A percentile compares a stretch with the other conserved stretches of the same genome.
phyloP scores from a whole-genome alignment of 2,888 invertebrate species.

The Plagodis dolabraria region DNA sequence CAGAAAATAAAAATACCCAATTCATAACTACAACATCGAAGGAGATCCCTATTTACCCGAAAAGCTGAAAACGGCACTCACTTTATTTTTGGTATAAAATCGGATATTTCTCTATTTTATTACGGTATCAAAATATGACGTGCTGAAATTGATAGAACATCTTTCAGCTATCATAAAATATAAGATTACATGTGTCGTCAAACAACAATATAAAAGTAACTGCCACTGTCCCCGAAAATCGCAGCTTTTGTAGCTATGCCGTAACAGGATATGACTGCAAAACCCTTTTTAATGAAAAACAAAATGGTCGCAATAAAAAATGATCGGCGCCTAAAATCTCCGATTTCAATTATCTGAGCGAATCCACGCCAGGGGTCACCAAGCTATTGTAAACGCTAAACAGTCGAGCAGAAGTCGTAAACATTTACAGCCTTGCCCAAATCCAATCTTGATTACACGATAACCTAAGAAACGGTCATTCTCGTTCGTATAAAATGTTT shows the following conservation, averaged over 20 bases:
- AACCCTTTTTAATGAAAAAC: conserved; percentile 22
- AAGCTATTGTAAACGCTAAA: conserved; percentile 30
- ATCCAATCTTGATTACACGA: conserved; percentile 46
- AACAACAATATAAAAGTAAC: conserved; percentile 23
- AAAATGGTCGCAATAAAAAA: conserved; percentile 27
- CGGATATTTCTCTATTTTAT: conserved; percentile 18
- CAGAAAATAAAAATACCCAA: too few relatives aligned
- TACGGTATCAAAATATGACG: conserved; percentile 17
- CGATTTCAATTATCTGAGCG: conserved; percentile 35
- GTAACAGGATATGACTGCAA: conserved; percentile 6
- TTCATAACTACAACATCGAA: too few relatives aligned
- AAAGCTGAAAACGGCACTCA: too few relatives aligned
- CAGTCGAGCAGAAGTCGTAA: conserved; percentile 43
- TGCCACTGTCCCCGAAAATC: not conserved
- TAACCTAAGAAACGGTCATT: conserved; percentile 33
- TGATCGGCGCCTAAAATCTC: conserved; percentile 31
- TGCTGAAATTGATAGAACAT: not conserved
- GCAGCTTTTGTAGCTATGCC: not conserved
- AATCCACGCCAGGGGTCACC: conserved; percentile 10
- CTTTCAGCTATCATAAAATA: conserved; percentile 21
- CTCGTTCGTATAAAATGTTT: conserved; percentile 31
- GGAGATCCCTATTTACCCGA: too few relatives aligned
- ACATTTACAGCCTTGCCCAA: conserved; percentile 45
- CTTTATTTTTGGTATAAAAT: conserved; percentile 9
- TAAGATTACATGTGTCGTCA: conserved; percentile 8